Evolutionary conservation across 23 tunicate species (phyloP).

Genomic region (Clavelina lepadiformis): DNA sequence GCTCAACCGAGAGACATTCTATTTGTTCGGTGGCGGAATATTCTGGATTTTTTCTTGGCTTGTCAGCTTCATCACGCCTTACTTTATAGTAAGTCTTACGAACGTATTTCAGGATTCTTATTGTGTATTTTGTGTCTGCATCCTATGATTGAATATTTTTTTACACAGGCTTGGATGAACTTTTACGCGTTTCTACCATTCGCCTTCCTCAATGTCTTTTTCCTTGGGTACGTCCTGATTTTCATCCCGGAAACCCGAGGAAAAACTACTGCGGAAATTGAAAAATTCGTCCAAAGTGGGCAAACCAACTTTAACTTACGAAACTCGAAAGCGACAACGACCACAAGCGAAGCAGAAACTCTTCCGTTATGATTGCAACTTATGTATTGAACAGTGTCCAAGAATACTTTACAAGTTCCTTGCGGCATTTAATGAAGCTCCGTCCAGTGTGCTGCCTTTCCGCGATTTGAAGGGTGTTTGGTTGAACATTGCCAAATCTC

Average conservation of each 20-base stretch:
- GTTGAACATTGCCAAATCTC: too few relatives aligned
- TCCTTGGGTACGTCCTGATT: slow-evolving; percentile 39
- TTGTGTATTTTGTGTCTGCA: not conserved
- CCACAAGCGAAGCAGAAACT: too few relatives aligned
- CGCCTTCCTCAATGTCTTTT: slow-evolving; percentile 48
- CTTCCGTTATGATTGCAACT: too few relatives aligned
- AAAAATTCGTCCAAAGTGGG: slow-evolving; percentile 16
- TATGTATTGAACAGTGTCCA: too few relatives aligned
- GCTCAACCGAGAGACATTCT: slow-evolving; percentile 53
- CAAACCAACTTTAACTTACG: not conserved
- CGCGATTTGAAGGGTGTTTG: too few relatives aligned
- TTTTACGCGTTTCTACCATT: slow-evolving; percentile 65
- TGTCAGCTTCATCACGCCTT: slow-evolving; percentile 68
- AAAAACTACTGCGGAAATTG: slow-evolving; percentile 34
- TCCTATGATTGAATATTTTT: not conserved
- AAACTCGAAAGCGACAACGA: not conserved
- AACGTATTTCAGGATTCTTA: not conserved
- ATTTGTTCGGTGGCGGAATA: slow-evolving; percentile 70
- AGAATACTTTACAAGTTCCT: too few relatives aligned
- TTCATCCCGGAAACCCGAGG: slow-evolving; percentile 60
- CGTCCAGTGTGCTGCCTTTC: too few relatives aligned
- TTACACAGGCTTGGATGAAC: slow-evolving; percentile 39
- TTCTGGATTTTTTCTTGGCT: slow-evolving; percentile 96
- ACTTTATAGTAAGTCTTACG: slow-evolving; percentile 53
- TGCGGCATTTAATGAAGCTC: too few relatives aligned